Base-by-base conservation (phyloP, 2,888 invertebrate genomes). In the Xylota sylvarum region DNA sequence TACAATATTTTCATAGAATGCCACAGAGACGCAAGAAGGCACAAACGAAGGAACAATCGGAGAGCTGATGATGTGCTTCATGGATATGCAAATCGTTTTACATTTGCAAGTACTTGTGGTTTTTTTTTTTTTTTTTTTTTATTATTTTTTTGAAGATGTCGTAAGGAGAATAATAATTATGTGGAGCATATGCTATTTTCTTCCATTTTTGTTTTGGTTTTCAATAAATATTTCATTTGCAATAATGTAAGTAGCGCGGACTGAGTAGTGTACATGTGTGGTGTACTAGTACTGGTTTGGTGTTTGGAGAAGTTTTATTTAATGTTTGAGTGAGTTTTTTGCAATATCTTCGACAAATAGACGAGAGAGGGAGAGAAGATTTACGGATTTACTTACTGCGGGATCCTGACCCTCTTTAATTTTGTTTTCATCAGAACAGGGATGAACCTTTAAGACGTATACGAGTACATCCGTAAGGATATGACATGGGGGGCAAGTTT, bases 51-150 rank as follows among this genome's bases (percentile, higher is more conserved):
- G 46, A 27, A 23, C n/a, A 40, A 40, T 37, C 35, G 32, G 17
- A 35, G 56, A 58, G 40, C 40, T 60, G 58, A 58, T 37, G 35
- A 30, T 48, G 65, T 27, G 40, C 55, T 12, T 58, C 46, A 23
- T 72, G 35, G 58, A 40, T 48, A 72, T 60, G 72, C 14, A 72
- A 60, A 72, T 72, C 23, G 35, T 48, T 60, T 58, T 48, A 30
- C 19, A 58, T 70, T 55, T 56, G 56, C 58, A 60, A 56, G 55
- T 43, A 52, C 55, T 56, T 17, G 5, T 10, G 19, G 37, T 17
- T 14, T 32, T 32, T 14, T 9, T 52, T 50, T 4, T 14, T 46
- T 9, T n/a, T 32, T 55, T 55, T 4, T 4, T 23, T 7, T 23
- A 12, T 27, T 4, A 4, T 43, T 43, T 14, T 43, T 43, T 3